Evolutionary conservation across 2,797 vertebrate species (phyloP).

Genomic region (Potorous gilbertii): DNA sequence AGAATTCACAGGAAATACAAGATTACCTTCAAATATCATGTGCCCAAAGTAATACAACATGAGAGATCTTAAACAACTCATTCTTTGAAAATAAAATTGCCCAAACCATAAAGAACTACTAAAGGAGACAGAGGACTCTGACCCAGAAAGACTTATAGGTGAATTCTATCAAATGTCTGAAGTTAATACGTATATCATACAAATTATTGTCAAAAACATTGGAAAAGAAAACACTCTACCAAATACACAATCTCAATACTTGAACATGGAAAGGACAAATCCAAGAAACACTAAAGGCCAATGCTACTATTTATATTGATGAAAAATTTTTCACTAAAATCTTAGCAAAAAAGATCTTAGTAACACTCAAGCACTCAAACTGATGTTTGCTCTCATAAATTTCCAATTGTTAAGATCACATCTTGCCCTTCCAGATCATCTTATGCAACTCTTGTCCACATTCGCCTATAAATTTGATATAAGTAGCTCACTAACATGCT

Average conservation of each 20-base stretch:
- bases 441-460: background rate
- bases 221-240: background rate
- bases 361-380: background rate
- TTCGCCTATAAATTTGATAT: background rate
- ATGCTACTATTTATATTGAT: background rate
- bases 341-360: background rate
- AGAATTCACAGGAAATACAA: background rate
- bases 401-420: background rate
- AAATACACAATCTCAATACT: background rate
- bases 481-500: background rate
- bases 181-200: background rate
- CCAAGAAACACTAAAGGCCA: background rate
- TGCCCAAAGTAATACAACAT: background rate
- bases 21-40: background rate
- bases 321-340: background rate
- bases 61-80: background rate
- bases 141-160: background rate
- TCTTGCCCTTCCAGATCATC: background rate
- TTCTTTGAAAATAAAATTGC: background rate
- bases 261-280: background rate
- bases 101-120: background rate
- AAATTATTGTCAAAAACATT: background rate
- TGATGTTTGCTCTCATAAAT: background rate
- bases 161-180: background rate
- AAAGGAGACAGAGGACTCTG: background rate